phyloP scores from a whole-genome alignment of 2,797 vertebrate species.

The Microctenopoma stevenorrisi region DNA sequence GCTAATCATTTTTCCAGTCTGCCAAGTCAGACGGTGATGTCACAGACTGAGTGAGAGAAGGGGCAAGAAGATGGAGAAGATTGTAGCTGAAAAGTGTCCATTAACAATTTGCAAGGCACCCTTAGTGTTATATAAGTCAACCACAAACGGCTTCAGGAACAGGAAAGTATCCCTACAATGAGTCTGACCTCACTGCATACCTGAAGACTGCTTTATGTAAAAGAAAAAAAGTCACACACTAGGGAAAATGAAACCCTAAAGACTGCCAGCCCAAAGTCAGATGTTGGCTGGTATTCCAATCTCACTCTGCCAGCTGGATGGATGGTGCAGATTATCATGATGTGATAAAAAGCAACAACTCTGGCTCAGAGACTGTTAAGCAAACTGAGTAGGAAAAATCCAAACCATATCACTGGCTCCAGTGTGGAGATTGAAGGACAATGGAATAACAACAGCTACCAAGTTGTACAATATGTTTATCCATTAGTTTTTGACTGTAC shows the following conservation, averaged over 20 bases:
- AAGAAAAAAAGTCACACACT: conserved; percentile 26
- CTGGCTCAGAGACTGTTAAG: conserved; percentile 9
- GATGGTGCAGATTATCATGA: conserved; percentile 10
- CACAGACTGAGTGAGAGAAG: conserved; percentile 47
- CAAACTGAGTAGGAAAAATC: conserved; percentile 23
- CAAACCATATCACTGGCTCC: conserved; percentile 44
- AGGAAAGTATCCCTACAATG: conserved; percentile 57
- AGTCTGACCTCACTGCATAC: conserved; percentile 44
- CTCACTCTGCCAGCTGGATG: conserved; percentile 52
- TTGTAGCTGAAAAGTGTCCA: conserved; percentile 19
- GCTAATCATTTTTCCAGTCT: conserved; percentile 73
- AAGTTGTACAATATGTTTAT: background rate
- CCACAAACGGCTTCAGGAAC: conserved; percentile 47
- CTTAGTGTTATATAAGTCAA: conserved; percentile 63
- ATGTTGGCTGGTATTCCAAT: conserved; percentile 18
- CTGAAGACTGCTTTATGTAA: conserved; percentile 40
- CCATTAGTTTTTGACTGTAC: background rate
- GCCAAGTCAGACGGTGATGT: conserved; percentile 74
- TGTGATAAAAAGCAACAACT: conserved; percentile 43
- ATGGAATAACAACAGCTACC: conserved; percentile 11
- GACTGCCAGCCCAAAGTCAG: conserved; percentile 31
- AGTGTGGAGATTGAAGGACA: conserved; percentile 18
- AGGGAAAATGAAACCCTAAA: conserved; percentile 11
- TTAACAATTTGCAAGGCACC: conserved; percentile 42
- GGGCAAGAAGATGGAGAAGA: conserved; percentile 20